These are phyloP conservation scores for Herminia tarsipennalis DNA, from an alignment of 2,888 invertebrate genomes.

Conservation along the genomic window DNA sequence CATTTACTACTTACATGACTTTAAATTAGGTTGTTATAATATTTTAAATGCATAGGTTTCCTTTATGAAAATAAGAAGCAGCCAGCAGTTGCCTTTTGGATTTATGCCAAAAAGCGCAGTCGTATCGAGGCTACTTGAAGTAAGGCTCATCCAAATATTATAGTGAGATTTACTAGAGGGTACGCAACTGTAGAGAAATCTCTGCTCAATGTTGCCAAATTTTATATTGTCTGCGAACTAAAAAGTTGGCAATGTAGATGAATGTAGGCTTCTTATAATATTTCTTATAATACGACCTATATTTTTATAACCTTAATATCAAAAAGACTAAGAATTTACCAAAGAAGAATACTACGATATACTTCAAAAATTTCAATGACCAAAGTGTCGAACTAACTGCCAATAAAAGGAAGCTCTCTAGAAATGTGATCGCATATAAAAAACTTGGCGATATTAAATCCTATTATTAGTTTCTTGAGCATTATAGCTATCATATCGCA, in stretches of 20 bases:
- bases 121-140: constrained; percentile 20
- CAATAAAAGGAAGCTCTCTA: background rate
- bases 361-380: background rate
- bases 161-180: background rate
- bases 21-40: background rate
- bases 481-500: constrained; percentile 25
- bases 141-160: background rate
- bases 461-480: constrained; percentile 30
- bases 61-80: constrained; percentile 1
- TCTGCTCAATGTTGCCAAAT: too few relatives aligned
- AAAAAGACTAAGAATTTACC: too few relatives aligned
- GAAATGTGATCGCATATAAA: constrained; percentile 1
- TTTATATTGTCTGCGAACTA: too few relatives aligned
- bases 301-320: too few relatives aligned
- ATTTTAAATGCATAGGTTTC: background rate
- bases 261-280: too few relatives aligned
- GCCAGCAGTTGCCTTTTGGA: constrained; percentile 23
- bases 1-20: background rate
- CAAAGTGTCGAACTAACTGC: background rate
- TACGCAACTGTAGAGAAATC: too few relatives aligned
- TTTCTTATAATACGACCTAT: too few relatives aligned
- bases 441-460: constrained; percentile 35
- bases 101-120: constrained; percentile 25
- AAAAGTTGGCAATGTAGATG: too few relatives aligned
- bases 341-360: too few relatives aligned